phyloP scores from a whole-genome alignment of 1,140 invertebrate species.

The Hyposmocoma kahamanoa region DNA sequence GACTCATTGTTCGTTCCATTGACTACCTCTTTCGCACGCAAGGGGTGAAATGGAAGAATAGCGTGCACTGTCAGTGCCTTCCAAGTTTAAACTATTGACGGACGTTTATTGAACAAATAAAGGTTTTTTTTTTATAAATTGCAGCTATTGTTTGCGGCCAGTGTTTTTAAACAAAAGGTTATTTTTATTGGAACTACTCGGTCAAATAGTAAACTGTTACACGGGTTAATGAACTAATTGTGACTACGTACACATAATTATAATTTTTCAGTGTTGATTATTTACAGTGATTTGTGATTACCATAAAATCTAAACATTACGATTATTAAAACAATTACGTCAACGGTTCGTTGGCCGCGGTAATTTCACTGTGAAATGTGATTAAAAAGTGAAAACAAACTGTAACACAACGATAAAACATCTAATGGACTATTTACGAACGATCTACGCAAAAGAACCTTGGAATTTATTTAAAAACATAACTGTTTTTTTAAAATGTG shows the following conservation, averaged over 20 bases:
- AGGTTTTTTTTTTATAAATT: conserved; percentile 16
- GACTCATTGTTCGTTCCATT: conserved; percentile 17
- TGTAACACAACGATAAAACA: background rate
- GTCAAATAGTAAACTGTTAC: too few species aligned
- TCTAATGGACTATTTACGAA: background rate
- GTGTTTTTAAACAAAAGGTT: conserved; percentile 5
- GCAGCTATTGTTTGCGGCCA: background rate
- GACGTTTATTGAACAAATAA: conserved; percentile 40
- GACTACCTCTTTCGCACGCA: conserved; percentile 33
- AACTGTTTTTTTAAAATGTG: conserved; percentile 24
- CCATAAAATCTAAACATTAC: too few species aligned
- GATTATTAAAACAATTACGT: background rate
- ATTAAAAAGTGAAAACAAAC: conserved; percentile 33
- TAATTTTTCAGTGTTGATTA: too few species aligned
- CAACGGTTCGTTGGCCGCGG: conserved; percentile 21
- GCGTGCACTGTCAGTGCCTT: conserved; percentile 50
- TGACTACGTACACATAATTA: too few species aligned
- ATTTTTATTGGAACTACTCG: too few species aligned
- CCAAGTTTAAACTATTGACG: conserved; percentile 46
- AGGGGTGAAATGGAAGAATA: conserved; percentile 34
- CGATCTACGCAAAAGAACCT: conserved; percentile 8
- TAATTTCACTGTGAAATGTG: conserved; percentile 30
- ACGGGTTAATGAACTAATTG: too few species aligned
- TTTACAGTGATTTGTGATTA: too few species aligned
- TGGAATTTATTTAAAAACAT: background rate